These are phyloP conservation scores for Hyles euphorbiae DNA, from an alignment of 1,140 invertebrate species.

Conservation along the genomic window DNA sequence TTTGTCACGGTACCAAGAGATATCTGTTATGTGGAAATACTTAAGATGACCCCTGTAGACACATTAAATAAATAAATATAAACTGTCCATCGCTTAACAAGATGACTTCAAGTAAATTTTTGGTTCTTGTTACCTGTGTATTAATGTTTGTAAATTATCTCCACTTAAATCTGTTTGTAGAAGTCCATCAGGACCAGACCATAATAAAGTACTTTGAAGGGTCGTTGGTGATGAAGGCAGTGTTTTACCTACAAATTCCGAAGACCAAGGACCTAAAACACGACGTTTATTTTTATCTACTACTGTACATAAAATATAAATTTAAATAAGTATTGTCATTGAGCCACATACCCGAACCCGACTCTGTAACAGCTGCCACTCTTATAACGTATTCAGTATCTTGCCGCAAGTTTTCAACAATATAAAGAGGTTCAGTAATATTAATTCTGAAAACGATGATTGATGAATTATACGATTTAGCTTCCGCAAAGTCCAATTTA, in stretches of 20 bases:
- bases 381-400: constrained; percentile 86
- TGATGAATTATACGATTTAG: too few relatives aligned
- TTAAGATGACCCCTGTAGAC: constrained; percentile 68
- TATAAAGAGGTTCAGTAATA: constrained; percentile 79
- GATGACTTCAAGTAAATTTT: constrained; percentile 27
- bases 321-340: not conserved
- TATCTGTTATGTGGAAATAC: constrained; percentile 78
- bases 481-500: too few relatives aligned
- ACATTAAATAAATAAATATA: constrained; percentile 29
- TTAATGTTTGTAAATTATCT: constrained; percentile 79
- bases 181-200: constrained; percentile 83
- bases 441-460: constrained; percentile 53
- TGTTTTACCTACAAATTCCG: constrained; percentile 82
- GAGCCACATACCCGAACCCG: constrained; percentile 78
- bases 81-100: not conserved
- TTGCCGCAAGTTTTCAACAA: constrained; percentile 81
- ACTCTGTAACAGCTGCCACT: constrained; percentile 85
- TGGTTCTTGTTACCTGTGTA: constrained; percentile 76
- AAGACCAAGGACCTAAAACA: constrained; percentile 84
- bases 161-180: constrained; percentile 85
- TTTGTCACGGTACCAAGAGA: constrained; percentile 81
- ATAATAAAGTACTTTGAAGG: constrained; percentile 78
- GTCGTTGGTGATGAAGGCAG: constrained; percentile 70
- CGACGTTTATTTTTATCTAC: not conserved
- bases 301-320: not conserved